Evolutionary conservation across 1,140 invertebrate species (phyloP), one percentile per base, ranked within the genome.

Genomic region (Pseudomyrmex dendroicus): DNA sequence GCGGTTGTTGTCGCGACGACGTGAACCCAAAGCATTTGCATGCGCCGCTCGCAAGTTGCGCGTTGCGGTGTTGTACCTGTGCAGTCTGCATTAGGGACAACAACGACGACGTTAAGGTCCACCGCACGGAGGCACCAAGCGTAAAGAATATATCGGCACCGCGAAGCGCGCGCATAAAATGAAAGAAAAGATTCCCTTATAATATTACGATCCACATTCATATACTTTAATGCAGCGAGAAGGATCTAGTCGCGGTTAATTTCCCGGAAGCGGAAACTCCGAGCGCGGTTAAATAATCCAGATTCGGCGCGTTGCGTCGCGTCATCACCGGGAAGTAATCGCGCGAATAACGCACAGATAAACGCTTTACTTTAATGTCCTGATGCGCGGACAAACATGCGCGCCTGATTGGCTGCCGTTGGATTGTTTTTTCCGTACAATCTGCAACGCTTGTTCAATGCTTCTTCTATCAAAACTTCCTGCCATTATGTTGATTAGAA

Each of bases 241-340:
- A 82, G 64, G 57, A 66, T 46, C 35, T 68, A 35, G 72, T 35
- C 64, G 46, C 68, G 70, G 61, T 86, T 87, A 83, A 83, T 87
- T 87, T 86, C 22, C 78, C 86, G 72, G 82, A 67, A 77, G 68
- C 54, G 52, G 48, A 50, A 52, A 12, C 72, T 73, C 67, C 54
- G n/a, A 7, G 56, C 52, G 48, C 35, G 9, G 35, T 78, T 78
- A 78, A 78, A 78, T 68, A 78, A 68, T 78, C 52, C 63, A 67
- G 64, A 78, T 78, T 78, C 44, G 76, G 20, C 54, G 62, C 20
- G 74, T 46, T 63, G 59, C 35, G 70, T 15, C 59, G 67, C 78
- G 57, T 63, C 25, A 48, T 17, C 9, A 44, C 67, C 17, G 66
- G 54, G 13, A 44, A 50, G 54, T 50, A 72, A 59, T 80, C 76